phyloP scores from a whole-genome alignment of 2,888 invertebrate species.

The Rapana venosa region DNA sequence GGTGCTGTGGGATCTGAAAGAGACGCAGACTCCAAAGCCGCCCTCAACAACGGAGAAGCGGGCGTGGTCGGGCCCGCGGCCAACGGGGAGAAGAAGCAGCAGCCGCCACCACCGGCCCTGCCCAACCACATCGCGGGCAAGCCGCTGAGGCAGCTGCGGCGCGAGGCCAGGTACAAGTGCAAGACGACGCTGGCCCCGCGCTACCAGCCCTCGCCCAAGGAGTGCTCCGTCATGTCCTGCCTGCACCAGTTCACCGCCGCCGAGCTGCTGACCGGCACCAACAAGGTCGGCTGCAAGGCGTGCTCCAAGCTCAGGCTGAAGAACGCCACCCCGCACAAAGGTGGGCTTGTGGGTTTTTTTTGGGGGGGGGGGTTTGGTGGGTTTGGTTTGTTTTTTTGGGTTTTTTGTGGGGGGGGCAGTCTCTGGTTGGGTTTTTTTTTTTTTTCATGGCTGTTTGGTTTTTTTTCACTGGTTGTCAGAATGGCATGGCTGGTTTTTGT shows the following conservation, averaged over 20 bases:
- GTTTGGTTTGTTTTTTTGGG: neutral
- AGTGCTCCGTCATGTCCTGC: constrained; percentile 86
- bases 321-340: constrained; percentile 50
- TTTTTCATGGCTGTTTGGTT: neutral
- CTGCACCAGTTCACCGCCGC: constrained; percentile 94
- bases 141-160: neutral
- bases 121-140: neutral
- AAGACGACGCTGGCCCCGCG: constrained; percentile 79
- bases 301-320: constrained; percentile 83
- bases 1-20: neutral
- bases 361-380: no score
- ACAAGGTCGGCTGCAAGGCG: constrained; percentile 94
- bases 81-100: neutral
- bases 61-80: neutral
- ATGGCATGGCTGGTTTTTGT: no score
- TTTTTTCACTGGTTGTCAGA: no score
- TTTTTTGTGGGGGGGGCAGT: neutral
- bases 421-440: neutral
- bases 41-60: neutral
- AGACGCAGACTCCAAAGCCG: neutral
- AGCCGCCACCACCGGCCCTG: neutral
- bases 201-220: constrained; percentile 80
- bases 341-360: constrained; percentile 4
- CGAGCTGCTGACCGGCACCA: constrained; percentile 93
- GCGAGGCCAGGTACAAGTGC: constrained; percentile 51